Evolutionary conservation across 30 jellyfish, hydroid and myxozoan genomes (phyloP), one percentile per base, ranked within the genome.

Genomic region (Euphysa ruthae): DNA sequence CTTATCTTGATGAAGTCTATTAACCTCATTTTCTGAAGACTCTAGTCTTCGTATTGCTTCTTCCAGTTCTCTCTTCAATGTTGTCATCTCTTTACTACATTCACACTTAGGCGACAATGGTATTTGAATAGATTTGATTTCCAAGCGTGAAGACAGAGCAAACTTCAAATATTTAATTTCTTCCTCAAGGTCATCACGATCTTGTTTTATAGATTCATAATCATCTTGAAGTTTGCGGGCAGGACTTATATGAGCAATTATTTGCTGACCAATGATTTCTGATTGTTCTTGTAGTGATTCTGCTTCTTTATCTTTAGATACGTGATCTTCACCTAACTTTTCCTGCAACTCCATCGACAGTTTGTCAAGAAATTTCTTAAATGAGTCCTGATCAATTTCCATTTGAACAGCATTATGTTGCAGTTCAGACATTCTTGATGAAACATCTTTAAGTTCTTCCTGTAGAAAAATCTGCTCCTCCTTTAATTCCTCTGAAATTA

Each of bases 291-390:
- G 84, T 54, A 89, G 69, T 50, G 91, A 52, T 57, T 55, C 71
- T 7, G 90, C 95, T 69, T 89, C 95, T 18, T 94, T 69, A 25
- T 80, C 98, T 20, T 71, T 81, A 13, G 94, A 58, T 26, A 80
- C 95, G 62, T 74, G 91, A 23, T 89, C 95, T 54, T 89, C 98
- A 3, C 98, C 98, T 14, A 89, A 63, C 85, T 83, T 81, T 35
- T 89, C 98, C 49, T 81, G 87, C 90, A 89, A 69, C 63, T 89
- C 94, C 61, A 89, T 66, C 15, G 95, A 89, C 43, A 89, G 91
- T 81, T 73, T 80, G 14, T 89, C 98, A 12, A 89, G 68, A 62
- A 89, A 89, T 35, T 89, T 89, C 77, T 79, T 77, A 46, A 89
- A 89, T 7, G 93, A 93, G 28, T 72, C 82, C 27, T 76, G 92